Conservation (phyloP, 2,888 invertebrate species). For the Agrotis puta region DNA sequence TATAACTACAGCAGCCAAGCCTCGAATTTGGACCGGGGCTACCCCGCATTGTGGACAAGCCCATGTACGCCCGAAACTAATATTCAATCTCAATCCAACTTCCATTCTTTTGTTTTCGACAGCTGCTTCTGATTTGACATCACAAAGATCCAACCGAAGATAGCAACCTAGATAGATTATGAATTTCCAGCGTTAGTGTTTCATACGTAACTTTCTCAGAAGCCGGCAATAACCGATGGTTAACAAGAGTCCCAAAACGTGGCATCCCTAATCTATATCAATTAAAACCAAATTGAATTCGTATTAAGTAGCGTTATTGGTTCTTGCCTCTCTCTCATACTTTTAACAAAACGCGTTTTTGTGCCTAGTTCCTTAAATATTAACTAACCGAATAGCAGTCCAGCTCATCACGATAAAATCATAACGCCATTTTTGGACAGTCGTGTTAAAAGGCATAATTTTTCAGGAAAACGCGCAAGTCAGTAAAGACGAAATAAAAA, state of each 20-base stretch:
- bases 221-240: too few species aligned
- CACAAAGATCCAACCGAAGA: too few species aligned
- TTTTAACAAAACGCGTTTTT: conserved; percentile 12
- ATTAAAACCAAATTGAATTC: conserved; percentile 42
- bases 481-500: conserved; percentile 87
- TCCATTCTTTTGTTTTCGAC: too few species aligned
- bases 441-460: conserved; percentile 23
- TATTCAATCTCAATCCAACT: too few species aligned
- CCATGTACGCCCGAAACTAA: too few species aligned
- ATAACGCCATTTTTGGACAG: background rate
- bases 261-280: conserved; percentile 59
- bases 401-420: conserved; percentile 16
- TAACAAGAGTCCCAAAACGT: conserved; percentile 2
- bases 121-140: too few species aligned
- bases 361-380: conserved; percentile 15
- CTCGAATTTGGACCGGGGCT: too few species aligned
- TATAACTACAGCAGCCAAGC: too few species aligned
- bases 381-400: conserved; percentile 9
- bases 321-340: conserved; percentile 4
- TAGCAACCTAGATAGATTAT: too few species aligned
- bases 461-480: conserved; percentile 82
- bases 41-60: too few species aligned
- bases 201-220: too few species aligned
- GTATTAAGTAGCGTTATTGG: background rate
- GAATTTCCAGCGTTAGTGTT: too few species aligned